Evolutionary conservation across 2,888 invertebrate genomes (phyloP), one percentile per base, ranked within the genome.

Genomic region (Patella ulyssiponensis): DNA sequence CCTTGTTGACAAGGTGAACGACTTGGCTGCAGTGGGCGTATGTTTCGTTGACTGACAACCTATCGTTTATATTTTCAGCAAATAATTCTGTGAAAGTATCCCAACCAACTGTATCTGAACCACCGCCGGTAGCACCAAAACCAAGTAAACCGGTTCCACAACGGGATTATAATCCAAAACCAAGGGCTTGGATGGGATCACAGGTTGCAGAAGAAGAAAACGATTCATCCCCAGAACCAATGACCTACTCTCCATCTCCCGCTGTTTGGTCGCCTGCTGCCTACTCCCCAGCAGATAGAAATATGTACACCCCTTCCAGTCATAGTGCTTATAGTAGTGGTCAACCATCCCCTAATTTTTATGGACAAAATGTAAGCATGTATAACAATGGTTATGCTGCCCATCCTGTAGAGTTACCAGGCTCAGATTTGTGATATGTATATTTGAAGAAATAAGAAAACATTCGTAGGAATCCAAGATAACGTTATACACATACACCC

Each of bases 81-180:
- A 15, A 15, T 51, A 27, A 69, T 69, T 33, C 44, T 20, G 15
- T 58, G n/a, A 64, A 2, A 23, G 44, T 52, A 69, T 14, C 20
- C 14, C 27, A 64, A 69, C 74, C 14, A 20, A 69, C 53, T 53
- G 74, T 69, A 74, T 17, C 51, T 27, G n/a, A n/a, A 33, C 51
- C n/a, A 70, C 56, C 71, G 4, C 23, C 70, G 69, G 23, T 52
- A 69, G 33, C 4, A 69, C 54, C n/a, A 73, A 53, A 54, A 73
- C 56, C 23, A 23, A 14, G 54, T 11, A 17, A n/a, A 64, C 14
- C 64, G 23, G 64, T 64, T 23, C 76, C 56, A 23, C 82, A 79
- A 75, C 84, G 86, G 11, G 84, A 88, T 78, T 87, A 86, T 79
- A 87, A 88, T 79, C 83, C 84, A 69, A 85, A 82, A 73, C 82